phyloP scores from a whole-genome alignment of 2,888 invertebrate species.

The Meiosimyza decipiens region DNA sequence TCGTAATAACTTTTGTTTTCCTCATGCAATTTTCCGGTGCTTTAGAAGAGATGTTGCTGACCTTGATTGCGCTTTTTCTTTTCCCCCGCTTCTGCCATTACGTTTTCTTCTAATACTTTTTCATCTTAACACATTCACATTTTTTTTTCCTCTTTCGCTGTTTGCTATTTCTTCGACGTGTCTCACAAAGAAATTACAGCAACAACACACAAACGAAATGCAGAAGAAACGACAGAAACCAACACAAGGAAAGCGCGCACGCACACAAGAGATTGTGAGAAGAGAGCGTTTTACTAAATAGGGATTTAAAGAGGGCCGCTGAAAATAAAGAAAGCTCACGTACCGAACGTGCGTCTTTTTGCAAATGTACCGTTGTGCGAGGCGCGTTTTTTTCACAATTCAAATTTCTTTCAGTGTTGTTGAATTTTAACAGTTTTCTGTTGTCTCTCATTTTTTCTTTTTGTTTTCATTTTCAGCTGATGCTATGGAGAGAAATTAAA shows the following conservation, averaged over 20 bases:
- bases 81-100: slow-evolving; percentile 13
- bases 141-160: background rate
- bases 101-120: background rate
- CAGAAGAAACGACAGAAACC: background rate
- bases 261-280: background rate
- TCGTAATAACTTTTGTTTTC: slow-evolving; percentile 6
- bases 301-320: background rate
- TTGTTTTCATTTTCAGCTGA: background rate
- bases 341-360: background rate
- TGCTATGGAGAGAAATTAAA: background rate
- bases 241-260: background rate
- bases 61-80: slow-evolving; percentile 28
- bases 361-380: slow-evolving; percentile 22
- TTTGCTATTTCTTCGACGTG: background rate
- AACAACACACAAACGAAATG: background rate
- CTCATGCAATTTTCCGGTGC: slow-evolving; percentile 26
- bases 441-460: background rate
- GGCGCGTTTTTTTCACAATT: background rate
- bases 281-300: background rate
- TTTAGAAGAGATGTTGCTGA: slow-evolving; percentile 25
- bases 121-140: background rate
- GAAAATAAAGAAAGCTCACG: background rate
- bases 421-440: slow-evolving; percentile 1
- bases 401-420: slow-evolving; percentile 13
- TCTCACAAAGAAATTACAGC: slow-evolving; percentile 2